These are phyloP conservation scores for Drepanosiphum platanoidis DNA, from an alignment of 2,888 invertebrate genomes.

Conservation along the genomic window DNA sequence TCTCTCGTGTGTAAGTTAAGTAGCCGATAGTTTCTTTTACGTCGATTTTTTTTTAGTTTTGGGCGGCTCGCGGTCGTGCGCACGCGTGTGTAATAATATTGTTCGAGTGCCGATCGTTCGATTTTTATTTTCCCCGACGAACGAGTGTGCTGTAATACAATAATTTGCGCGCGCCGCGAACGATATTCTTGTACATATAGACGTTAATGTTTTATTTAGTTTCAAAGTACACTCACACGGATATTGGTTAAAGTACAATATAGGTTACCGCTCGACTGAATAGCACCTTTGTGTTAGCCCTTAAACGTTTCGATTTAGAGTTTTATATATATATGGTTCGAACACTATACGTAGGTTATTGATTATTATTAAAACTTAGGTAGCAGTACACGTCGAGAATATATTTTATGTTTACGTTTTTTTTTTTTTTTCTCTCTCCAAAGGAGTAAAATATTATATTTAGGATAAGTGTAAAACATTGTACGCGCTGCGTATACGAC, in stretches of 20 bases:
- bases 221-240: not conserved
- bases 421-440: not conserved
- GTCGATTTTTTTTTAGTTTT: too few relatives aligned
- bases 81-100: too few relatives aligned
- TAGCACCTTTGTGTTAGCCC: slow-evolving; percentile 17
- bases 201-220: not conserved
- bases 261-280: slow-evolving; percentile 51
- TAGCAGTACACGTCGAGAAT: not conserved
- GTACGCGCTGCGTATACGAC: too few relatives aligned
- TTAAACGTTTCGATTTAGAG: not conserved
- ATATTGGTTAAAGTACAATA: slow-evolving; percentile 13
- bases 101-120: too few relatives aligned
- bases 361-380: not conserved
- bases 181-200: not conserved
- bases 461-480: too few relatives aligned
- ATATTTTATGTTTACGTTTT: not conserved
- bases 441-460: slow-evolving; percentile 13
- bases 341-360: not conserved
- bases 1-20: too few relatives aligned
- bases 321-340: not conserved
- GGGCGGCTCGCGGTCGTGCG: too few relatives aligned
- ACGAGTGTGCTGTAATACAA: not conserved
- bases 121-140: not conserved
- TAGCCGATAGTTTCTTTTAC: too few relatives aligned
- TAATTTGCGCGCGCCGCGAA: not conserved